Base-by-base conservation (phyloP, 2,888 invertebrate species). In the Ornithoptera alexandrae region DNA sequence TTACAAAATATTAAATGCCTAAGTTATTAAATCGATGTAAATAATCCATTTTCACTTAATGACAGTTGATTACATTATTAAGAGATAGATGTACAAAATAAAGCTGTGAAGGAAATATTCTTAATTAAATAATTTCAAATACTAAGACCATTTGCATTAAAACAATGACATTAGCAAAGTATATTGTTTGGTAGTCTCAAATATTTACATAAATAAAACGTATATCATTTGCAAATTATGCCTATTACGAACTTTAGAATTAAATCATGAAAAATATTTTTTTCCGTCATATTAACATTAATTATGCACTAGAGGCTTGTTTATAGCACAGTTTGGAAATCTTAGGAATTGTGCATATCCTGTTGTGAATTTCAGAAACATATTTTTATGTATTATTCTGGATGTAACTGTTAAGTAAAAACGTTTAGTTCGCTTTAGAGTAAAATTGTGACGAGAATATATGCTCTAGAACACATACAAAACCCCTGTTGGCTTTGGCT, bases 141-240 rank as follows among this genome's bases (percentile, higher is more conserved):
- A 53, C 36, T 65, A 39, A 39, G 39, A 18, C 39, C 10, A 58
- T 65, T 65, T 58, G 58, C 65, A 65, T 65, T 22, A 65, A 42
- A 58, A 65, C 65, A 65, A 65, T 58, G 65, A 57, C 15, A 46
- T 58, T 65, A 24, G 42, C 24, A 65, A 58, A 20, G 42, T 24
- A 58, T 39, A 58, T 57, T 58, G 58, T 65, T 58, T 17, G 58
- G 58, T 57, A 42, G 12, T 58, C 39, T 42, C 42, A 58, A 46
- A 65, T 57, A 64, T 65, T 65, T 65, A 42, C 65, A 65, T 39
- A 64, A 20, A 46, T 56, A 56, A 6, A 7, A 17, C 53, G 15
- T 15, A 57, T 20, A 57, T 50, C 17, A 50, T 18, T 50, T 18
- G 18, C n/a, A 53, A 53, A n/a, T 53, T n/a, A 53, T 53, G 53